phyloP scores from a whole-genome alignment of 1,140 invertebrate genomes.

The Caenorhabditis remanei region DNA sequence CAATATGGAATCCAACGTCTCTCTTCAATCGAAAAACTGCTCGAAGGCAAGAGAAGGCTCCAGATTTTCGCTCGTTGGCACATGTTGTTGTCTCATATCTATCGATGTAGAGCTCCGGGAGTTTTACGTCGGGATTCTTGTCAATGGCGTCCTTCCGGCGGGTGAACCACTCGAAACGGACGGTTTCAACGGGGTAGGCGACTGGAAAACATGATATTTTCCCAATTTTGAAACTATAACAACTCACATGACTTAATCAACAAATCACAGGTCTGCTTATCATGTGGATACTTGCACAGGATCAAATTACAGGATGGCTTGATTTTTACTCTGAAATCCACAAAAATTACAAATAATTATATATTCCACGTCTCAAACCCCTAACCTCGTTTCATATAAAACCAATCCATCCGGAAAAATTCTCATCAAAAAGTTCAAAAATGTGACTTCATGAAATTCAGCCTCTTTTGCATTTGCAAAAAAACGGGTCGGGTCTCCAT shows the following conservation, averaged over 20 bases:
- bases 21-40: slow-evolving; percentile 87
- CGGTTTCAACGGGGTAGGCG: slow-evolving; percentile 76
- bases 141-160: slow-evolving; percentile 75
- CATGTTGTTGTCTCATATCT: slow-evolving; percentile 73
- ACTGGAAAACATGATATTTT: slow-evolving; percentile 72
- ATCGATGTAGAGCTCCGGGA: slow-evolving; percentile 77
- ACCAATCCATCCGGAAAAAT: slow-evolving; percentile 82
- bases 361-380: not conserved
- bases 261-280: slow-evolving; percentile 77
- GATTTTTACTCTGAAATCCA: slow-evolving; percentile 73
- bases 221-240: not conserved
- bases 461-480: slow-evolving; percentile 84
- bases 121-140: slow-evolving; percentile 77
- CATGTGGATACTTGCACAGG: slow-evolving; percentile 77
- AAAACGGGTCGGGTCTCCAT: slow-evolving; percentile 82
- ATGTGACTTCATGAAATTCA: slow-evolving; percentile 83
- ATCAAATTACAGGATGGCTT: slow-evolving; percentile 77
- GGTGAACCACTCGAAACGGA: slow-evolving; percentile 78
- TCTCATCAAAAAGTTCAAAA: slow-evolving; percentile 83
- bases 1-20: slow-evolving; percentile 89
- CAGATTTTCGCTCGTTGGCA: slow-evolving; percentile 74
- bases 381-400: slow-evolving; percentile 82
- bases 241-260: slow-evolving; percentile 76
- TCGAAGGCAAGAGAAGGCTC: slow-evolving; percentile 82
- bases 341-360: not conserved